Percentiles rank a stretch among this genome's conserved stretches.
Conservation (phyloP, 1,140 invertebrate species). For the Aethina tumida region DNA sequence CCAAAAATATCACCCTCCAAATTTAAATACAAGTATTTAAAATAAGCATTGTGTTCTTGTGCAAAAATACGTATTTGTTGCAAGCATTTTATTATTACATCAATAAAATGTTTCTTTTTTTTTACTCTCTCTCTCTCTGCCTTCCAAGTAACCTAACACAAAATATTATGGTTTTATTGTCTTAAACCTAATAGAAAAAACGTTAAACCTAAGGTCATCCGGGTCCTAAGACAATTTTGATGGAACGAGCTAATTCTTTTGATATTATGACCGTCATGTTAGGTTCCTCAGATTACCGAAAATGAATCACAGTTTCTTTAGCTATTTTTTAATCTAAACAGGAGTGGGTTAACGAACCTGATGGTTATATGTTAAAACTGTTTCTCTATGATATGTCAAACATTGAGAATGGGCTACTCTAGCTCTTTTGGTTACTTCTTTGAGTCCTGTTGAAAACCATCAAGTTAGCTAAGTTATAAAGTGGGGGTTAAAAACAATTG, state of each 20-base stretch:
- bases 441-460: background rate
- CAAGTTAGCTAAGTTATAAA: conserved; percentile 4
- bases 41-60: conserved; percentile 20
- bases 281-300: background rate
- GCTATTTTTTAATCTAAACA: too few species aligned
- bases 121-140: conserved; percentile 1
- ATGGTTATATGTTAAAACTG: too few species aligned
- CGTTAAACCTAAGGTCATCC: background rate
- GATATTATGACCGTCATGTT: background rate
- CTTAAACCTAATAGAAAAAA: background rate
- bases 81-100: conserved; percentile 23
- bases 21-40: too few species aligned
- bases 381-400: too few species aligned
- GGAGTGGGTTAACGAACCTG: too few species aligned
- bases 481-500: background rate
- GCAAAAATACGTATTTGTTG: conserved; percentile 27
- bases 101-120: conserved; percentile 8
- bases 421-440: background rate
- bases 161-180: conserved; percentile 2
- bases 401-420: background rate
- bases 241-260: background rate
- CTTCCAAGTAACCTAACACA: background rate
- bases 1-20: conserved; percentile 33
- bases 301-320: too few species aligned
- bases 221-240: background rate